Evolutionary conservation across 64 coral and sea anemone species (phyloP).

Genomic region (Exaiptasia diaphana): DNA sequence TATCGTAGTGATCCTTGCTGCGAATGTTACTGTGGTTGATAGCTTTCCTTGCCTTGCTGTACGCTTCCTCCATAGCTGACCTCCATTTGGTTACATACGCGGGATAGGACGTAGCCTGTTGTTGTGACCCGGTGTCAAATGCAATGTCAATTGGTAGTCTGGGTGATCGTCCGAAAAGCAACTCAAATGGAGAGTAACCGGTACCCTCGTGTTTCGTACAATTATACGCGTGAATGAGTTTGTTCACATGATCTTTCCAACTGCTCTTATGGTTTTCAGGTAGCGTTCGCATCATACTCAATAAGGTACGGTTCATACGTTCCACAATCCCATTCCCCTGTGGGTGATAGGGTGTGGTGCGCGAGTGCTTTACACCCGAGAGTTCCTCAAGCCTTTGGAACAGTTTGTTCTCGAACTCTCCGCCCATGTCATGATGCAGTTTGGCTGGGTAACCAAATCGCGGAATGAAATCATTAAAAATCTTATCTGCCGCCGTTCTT

Average conservation of each 20-base stretch:
- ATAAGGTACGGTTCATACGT: slow-evolving; percentile 37
- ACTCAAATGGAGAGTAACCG: slow-evolving; percentile 42
- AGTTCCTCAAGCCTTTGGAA: slow-evolving; percentile 41
- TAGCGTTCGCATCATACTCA: slow-evolving; percentile 34
- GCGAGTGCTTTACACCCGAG: slow-evolving; percentile 24
- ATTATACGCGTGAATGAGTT: slow-evolving; percentile 51
- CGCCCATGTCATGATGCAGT: slow-evolving; percentile 43
- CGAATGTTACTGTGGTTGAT: not conserved
- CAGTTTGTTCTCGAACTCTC: slow-evolving; percentile 29
- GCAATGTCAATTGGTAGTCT: slow-evolving; percentile 49
- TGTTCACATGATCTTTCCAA: slow-evolving; percentile 57
- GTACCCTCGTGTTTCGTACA: slow-evolving; percentile 34
- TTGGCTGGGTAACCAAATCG: slow-evolving; percentile 51
- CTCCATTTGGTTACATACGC: slow-evolving; percentile 48
- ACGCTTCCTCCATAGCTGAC: slow-evolving; percentile 51
- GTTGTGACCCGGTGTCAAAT: slow-evolving; percentile 5
- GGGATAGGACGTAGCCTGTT: not conserved
- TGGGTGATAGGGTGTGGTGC: slow-evolving; percentile 55
- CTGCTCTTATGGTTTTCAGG: slow-evolving; percentile 35
- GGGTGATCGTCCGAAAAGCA: slow-evolving; percentile 51
- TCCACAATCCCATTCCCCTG: slow-evolving; percentile 36
- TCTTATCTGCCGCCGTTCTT: slow-evolving; percentile 30
- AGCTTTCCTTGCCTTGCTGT: slow-evolving; percentile 17
- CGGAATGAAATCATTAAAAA: slow-evolving; percentile 55
- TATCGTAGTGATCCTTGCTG: slow-evolving; percentile 41